Evolutionary conservation across 2,888 invertebrate genomes (phyloP).

Genomic region (Hemicrepidius hirtus): DNA sequence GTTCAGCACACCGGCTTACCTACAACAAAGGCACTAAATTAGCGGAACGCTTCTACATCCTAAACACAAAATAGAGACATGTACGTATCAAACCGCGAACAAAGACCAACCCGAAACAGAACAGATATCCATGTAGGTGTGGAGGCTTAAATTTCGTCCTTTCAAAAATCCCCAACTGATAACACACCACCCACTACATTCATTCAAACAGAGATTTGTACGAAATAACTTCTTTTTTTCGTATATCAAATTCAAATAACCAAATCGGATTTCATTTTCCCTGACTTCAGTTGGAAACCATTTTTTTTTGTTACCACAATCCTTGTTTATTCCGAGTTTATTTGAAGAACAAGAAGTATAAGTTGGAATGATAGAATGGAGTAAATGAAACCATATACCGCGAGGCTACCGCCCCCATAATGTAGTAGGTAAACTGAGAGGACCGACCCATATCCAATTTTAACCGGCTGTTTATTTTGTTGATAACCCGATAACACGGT

Average conservation of each 20-base stretch:
- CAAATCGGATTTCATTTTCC: no score
- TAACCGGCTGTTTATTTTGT: conserved; percentile 30
- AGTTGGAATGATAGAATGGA: conserved; percentile 20
- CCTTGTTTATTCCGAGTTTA: conserved; percentile 7
- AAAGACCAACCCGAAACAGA: neutral
- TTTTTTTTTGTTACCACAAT: no score
- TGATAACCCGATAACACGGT: conserved; percentile 36
- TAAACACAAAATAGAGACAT: conserved; percentile 12
- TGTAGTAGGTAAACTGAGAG: conserved; percentile 19
- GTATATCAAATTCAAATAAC: no score
- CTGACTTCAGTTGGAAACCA: no score
- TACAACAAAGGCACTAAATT: conserved; percentile 51
- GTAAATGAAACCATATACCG: conserved; percentile 37
- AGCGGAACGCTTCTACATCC: conserved; percentile 26
- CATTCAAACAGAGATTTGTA: no score
- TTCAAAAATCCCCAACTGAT: neutral
- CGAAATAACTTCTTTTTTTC: no score
- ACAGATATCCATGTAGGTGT: neutral
- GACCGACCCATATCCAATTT: conserved; percentile 34
- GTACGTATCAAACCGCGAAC: conserved; percentile 10
- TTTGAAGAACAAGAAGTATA: conserved; percentile 17
- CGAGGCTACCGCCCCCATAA: conserved; percentile 26
- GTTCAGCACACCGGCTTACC: conserved; percentile 47
- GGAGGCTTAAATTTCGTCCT: neutral
- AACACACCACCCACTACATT: no score